phyloP scores from a whole-genome alignment of 2,888 invertebrate genomes.

The Coelinius sp. region DNA sequence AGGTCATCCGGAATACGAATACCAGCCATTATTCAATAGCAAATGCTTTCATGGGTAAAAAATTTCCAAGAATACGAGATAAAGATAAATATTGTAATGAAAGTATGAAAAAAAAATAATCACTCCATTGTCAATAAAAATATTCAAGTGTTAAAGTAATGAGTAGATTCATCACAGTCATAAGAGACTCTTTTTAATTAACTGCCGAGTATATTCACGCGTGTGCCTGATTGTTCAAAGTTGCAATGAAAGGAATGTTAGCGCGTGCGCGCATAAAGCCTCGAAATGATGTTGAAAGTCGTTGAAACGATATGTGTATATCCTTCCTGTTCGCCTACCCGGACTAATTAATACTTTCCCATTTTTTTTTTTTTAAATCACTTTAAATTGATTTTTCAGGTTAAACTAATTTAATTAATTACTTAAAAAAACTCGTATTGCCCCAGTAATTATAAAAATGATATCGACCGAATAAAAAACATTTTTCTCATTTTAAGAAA shows the following conservation, averaged over 20 bases:
- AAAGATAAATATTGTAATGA: too few species aligned
- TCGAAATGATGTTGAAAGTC: constrained; percentile 9
- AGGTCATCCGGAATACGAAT: not conserved
- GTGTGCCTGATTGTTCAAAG: not conserved
- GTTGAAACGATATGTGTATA: constrained; percentile 21
- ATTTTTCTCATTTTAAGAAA: too few species aligned
- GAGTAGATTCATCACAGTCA: not conserved
- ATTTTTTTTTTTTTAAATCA: not conserved
- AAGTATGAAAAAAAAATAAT: not conserved
- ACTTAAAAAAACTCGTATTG: too few species aligned
- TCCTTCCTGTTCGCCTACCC: constrained; percentile 16
- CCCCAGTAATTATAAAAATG: too few species aligned
- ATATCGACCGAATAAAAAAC: too few species aligned
- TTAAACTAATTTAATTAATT: too few species aligned
- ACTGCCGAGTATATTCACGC: not conserved
- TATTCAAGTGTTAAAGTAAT: not conserved
- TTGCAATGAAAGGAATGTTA: constrained; percentile 2
- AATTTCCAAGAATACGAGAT: too few species aligned
- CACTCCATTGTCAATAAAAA: not conserved
- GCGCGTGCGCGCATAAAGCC: constrained; percentile 12
- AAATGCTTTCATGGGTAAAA: not conserved
- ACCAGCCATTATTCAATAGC: not conserved
- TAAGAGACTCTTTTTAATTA: constrained; percentile 17
- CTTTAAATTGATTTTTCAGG: too few species aligned
- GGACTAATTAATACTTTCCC: constrained; percentile 10